Evolutionary conservation across 92 coral and sea anemone genomes (phyloP), one percentile per base, ranked within the genome.

Genomic region (Porites rus): DNA sequence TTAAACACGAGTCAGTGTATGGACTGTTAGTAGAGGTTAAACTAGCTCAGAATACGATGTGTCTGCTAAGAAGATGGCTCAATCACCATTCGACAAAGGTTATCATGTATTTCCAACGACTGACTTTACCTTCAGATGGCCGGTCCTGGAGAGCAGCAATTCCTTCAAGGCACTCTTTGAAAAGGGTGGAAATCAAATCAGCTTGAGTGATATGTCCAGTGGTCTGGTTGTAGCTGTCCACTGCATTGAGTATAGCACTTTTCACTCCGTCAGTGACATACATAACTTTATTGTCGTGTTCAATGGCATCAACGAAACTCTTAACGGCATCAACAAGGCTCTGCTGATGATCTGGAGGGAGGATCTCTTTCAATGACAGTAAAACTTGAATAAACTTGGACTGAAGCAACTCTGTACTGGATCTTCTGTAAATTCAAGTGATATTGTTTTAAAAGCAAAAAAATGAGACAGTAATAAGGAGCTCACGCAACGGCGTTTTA

Each of bases 301-400:
- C 11, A 21, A 50, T 14, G 50, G 38, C 46, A 17, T 25, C 51
- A 10, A 73, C 1, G 14, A 83, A 46, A 17, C 28, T 83, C 72
- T 53, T 53, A 7, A 74, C 63, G 19, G 52, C 53, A 83, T 60
- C 51, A 9, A 21, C 5, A 13, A 83, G 21, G 25, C 20, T 38
- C 24, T 52, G 17, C 46, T 85, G 68, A 10, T 65, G 10, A 28
- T 24, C 69, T 75, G 67, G 24, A 51, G 68, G 17, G 7, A 85
- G 83, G 65, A 54, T 13, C 54, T 56, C 82, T 76, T 85, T 85
- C 66, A 88, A 22, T 51, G 93, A 81, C 65, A 82, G 46, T 4
- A 89, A 10, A 18, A 86, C 80, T 72, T 89, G 93, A 22, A 80
- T 64, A 19, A 89, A 67, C 67, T 82, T 92, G 73, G 91, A 78